Conservation (phyloP, 2,797 vertebrate species). For the Saxicola maurus region DNA sequence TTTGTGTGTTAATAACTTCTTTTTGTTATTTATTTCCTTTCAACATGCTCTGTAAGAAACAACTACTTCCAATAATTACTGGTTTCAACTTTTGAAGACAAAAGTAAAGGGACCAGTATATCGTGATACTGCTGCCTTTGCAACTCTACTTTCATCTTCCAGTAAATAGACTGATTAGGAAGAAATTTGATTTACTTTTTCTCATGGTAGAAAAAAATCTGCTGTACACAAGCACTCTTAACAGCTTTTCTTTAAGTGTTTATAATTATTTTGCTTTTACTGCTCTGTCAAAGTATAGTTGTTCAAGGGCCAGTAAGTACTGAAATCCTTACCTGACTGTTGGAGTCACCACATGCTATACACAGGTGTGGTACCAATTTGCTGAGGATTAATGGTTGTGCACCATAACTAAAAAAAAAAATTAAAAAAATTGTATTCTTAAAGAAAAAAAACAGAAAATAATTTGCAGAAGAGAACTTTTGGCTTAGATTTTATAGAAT, state of each 20-base stretch:
- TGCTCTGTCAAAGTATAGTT: neutral
- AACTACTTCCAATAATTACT: neutral
- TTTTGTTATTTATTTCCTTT: neutral
- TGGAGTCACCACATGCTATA: slow-evolving; percentile 86
- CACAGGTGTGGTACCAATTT: slow-evolving; percentile 93
- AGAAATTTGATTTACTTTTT: neutral
- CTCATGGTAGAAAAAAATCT: neutral
- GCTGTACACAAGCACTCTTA: neutral
- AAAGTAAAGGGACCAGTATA: neutral
- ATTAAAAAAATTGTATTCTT: neutral
- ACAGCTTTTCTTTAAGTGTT: neutral
- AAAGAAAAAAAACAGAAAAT: neutral
- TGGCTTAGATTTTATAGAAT: neutral
- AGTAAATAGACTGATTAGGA: neutral
- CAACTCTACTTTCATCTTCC: neutral
- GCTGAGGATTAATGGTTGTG: slow-evolving; percentile 85
- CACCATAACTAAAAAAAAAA: slow-evolving; percentile 76
- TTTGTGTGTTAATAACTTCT: neutral
- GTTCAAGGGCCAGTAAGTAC: neutral
- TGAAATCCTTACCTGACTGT: slow-evolving; percentile 84
- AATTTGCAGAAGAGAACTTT: neutral
- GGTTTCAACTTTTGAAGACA: neutral
- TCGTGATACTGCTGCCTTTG: rapidly evolving
- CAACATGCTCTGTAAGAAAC: neutral
- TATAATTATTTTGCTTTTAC: neutral